phyloP scores from a whole-genome alignment of 2,888 invertebrate species.

The Ophion ellenae region DNA sequence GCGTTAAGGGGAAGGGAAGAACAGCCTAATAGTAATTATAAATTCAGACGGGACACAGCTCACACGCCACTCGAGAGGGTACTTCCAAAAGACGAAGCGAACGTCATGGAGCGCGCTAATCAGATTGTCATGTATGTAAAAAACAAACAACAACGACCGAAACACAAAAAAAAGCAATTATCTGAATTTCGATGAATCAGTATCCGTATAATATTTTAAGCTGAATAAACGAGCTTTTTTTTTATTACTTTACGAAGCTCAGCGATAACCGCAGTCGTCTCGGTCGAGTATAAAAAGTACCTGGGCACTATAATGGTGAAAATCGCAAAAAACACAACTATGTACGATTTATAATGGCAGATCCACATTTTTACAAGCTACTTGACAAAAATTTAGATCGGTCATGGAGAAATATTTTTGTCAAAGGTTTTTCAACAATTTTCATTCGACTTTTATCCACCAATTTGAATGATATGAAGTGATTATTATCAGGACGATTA shows the following conservation, averaged over 20 bases:
- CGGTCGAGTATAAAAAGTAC: not conserved
- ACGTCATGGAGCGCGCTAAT: conserved; percentile 93
- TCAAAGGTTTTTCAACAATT: not conserved
- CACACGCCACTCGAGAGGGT: conserved; percentile 86
- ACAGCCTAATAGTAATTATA: conserved; percentile 82
- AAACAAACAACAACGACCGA: conserved; percentile 9
- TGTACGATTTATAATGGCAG: not conserved
- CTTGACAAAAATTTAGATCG: not conserved
- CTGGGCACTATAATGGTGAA: not conserved
- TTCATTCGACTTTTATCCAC: not conserved
- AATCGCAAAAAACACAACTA: not conserved
- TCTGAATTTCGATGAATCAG: conserved; percentile 18
- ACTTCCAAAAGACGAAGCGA: conserved; percentile 89
- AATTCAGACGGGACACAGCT: conserved; percentile 80
- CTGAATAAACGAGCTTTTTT: conserved; percentile 58
- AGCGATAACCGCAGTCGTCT: not conserved
- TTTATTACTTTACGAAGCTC: conserved; percentile 4
- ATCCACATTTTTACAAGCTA: not conserved
- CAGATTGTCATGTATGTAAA: conserved; percentile 94
- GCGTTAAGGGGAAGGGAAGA: conserved; percentile 81
- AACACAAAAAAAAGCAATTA: conserved; percentile 9
- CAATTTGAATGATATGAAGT: not conserved
- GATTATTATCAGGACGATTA: not conserved
- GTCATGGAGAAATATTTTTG: not conserved
- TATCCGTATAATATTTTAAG: conserved; percentile 49